These are phyloP conservation scores for Ctenochaetus hawaiiensis DNA, from an alignment of 2,797 vertebrate genomes.

Conservation along the genomic window DNA sequence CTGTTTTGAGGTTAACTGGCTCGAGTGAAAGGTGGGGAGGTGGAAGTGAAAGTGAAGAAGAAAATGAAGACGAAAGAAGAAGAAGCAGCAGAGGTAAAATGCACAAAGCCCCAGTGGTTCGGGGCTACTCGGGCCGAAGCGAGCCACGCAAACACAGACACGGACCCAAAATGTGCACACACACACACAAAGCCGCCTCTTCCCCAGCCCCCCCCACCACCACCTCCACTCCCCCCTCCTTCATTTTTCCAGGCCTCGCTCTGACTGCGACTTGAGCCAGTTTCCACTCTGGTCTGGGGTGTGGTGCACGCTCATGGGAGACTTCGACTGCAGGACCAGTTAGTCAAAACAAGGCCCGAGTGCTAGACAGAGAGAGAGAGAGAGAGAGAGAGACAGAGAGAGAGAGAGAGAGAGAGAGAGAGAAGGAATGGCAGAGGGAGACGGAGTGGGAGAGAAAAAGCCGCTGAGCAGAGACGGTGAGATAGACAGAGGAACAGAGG, in stretches of 20 bases:
- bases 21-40: constrained; percentile 12
- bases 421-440: constrained; percentile 16
- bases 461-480: no score
- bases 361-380: constrained; percentile 60
- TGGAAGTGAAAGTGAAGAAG: constrained; percentile 40
- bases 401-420: constrained; percentile 38
- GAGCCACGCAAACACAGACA: constrained; percentile 58
- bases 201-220: constrained; percentile 10
- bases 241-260: constrained; percentile 82
- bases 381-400: constrained; percentile 32
- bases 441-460: no score
- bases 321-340: constrained; percentile 79
- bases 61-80: constrained; percentile 3
- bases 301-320: constrained; percentile 86
- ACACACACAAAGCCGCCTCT: constrained; percentile 55
- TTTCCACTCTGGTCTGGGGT: constrained; percentile 87
- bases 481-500: constrained; percentile 1
- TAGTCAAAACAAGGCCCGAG: constrained; percentile 86
- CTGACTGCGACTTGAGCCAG: constrained; percentile 81
- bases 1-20: not conserved
- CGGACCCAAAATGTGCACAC: constrained; percentile 45
- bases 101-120: constrained; percentile 36
- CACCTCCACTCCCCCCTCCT: constrained; percentile 52
- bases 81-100: constrained; percentile 53
- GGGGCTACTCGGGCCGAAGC: constrained; percentile 36